Percentiles rank a stretch among this genome's conserved stretches.
phyloP scores from a whole-genome alignment of 2,888 invertebrate genomes.

The Leucania comma region DNA sequence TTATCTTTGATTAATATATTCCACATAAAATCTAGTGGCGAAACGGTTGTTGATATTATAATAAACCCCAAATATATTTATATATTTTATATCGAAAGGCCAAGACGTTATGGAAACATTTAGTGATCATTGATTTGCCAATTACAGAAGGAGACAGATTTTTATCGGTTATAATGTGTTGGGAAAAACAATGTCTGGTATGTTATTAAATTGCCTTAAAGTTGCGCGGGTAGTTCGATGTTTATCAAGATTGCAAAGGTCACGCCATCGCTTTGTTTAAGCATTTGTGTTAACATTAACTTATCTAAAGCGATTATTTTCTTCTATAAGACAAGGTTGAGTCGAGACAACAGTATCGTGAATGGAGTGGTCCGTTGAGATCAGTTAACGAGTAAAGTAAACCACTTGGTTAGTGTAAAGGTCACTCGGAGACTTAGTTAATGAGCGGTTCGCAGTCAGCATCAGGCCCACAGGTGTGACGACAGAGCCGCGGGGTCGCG shows the following conservation, averaged over 20 bases:
- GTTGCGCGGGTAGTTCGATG: background rate
- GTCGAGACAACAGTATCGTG: constrained; percentile 1
- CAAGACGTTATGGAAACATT: background rate
- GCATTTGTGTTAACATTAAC: background rate
- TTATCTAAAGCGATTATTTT: background rate
- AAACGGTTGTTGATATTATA: constrained; percentile 18
- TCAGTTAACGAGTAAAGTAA: constrained; percentile 1
- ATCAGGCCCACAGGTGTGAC: constrained; percentile 18
- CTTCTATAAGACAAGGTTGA: background rate
- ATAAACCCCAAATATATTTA: constrained; percentile 16
- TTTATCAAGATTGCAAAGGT: constrained; percentile 9
- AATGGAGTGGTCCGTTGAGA: constrained; percentile 5
- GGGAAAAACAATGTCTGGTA: background rate
- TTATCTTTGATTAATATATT: constrained; percentile 33
- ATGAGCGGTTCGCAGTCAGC: constrained; percentile 1
- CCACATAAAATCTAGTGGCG: constrained; percentile 14
- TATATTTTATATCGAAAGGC: background rate
- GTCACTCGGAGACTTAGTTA: constrained; percentile 23
- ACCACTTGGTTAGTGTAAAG: constrained; percentile 16
- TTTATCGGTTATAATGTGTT: no score
- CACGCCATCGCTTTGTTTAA: background rate
- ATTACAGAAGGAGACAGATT: no score
- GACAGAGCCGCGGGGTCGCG: background rate
- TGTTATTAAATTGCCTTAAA: background rate
- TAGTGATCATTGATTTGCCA: background rate